Base-by-base conservation (phyloP, 1,140 invertebrate species). In the Aplysia californica region DNA sequence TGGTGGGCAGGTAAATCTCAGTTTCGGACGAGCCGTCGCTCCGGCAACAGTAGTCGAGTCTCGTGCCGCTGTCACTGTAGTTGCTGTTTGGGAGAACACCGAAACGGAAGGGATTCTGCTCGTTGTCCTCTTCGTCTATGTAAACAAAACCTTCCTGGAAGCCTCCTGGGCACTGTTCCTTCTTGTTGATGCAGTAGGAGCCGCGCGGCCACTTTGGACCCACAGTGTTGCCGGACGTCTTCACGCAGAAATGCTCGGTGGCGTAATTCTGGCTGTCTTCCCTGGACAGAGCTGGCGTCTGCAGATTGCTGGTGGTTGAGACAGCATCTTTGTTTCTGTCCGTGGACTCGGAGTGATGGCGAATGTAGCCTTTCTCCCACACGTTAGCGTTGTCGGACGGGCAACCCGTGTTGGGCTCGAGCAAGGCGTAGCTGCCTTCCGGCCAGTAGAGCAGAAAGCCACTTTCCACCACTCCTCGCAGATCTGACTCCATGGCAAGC, bases 391-490 rank as follows among this genome's bases (percentile, higher is more conserved):
- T 26, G 35, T n/a, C 61, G 3, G 50, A 21, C 29, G 70, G 70
- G 31, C 70, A 72, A n/a, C 70, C 70, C 5, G 31, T 33, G 6
- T 61, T 26, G 3, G 70, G 70, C 58, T 18, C 39, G 5, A 61
- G 56, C 5, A 72, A 26, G 20, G 33, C 70, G 21, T 72, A 72
- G 1, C 33, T 20, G 3, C 70, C 70, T 10, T 72, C 58, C 4
- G 70, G 70, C 70, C 70, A 72, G n/a, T 61, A 61, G 55, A 35
- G 55, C n/a, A 72, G 44, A 29, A 72, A 41, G 15, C 70, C 58
- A 0, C 41, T 61, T 15, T 72, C 70, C 23, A 56, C 56, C 35
- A 61, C 5, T 20, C 44, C 29, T 3, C 36, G 55, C 6, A 70
- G 29, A 33, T 56, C 31, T n/a, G 23, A 18, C 4, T 3, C 38